phyloP scores from a whole-genome alignment of 2,888 invertebrate species.

The Nycteola revayana region DNA sequence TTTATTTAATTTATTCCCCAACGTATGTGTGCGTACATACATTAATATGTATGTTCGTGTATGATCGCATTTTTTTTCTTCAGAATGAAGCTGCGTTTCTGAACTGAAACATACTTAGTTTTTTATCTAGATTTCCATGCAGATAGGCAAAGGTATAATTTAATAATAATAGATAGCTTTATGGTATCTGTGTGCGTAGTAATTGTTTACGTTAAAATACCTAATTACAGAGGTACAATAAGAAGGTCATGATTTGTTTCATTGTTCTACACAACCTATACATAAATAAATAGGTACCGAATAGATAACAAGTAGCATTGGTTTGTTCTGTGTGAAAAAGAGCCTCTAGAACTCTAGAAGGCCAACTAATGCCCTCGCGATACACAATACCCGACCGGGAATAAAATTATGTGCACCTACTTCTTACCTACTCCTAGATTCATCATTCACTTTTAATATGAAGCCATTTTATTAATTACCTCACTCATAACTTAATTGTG shows the following conservation, averaged over 20 bases:
- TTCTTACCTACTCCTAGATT: too few species aligned
- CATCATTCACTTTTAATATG: too few species aligned
- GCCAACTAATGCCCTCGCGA: constrained; percentile 19
- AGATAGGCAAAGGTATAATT: constrained; percentile 11
- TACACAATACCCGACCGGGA: constrained; percentile 14
- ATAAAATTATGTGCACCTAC: constrained; percentile 10
- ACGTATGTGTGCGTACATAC: constrained; percentile 30
- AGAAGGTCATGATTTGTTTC: constrained; percentile 65
- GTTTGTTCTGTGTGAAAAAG: constrained; percentile 47
- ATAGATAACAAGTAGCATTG: constrained; percentile 43
- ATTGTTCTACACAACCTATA: constrained; percentile 58
- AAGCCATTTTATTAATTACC: too few species aligned
- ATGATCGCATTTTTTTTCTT: constrained; percentile 8
- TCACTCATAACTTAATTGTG: too few species aligned
- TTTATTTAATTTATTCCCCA: constrained; percentile 57
- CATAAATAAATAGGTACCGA: constrained; percentile 38
- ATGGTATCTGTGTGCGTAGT: constrained; percentile 44
- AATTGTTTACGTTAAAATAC: constrained; percentile 50
- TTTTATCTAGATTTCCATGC: constrained; percentile 1
- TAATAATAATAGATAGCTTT: constrained; percentile 24
- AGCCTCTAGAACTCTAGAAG: constrained; percentile 41
- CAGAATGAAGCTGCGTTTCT: constrained; percentile 1
- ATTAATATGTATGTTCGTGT: constrained; percentile 14
- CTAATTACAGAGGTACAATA: constrained; percentile 51
- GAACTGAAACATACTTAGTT: background rate